Conservation (phyloP, 2,797 vertebrate genomes). For the Spinus olivaceus region DNA sequence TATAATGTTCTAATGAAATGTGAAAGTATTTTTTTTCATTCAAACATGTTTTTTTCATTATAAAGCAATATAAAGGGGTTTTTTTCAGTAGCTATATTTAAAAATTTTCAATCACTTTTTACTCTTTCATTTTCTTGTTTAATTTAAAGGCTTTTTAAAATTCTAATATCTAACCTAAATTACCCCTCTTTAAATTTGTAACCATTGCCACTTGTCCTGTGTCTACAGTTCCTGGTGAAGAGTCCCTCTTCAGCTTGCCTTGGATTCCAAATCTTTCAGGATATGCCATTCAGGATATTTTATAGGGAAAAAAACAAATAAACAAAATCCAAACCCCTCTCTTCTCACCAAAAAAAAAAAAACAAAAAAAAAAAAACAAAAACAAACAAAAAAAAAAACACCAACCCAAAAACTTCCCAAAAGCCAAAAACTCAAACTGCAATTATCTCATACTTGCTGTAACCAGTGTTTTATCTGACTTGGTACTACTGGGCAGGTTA, state of each 20-base stretch:
- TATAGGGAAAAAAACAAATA: neutral
- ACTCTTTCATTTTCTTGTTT: neutral
- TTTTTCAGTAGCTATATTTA: neutral
- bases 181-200: neutral
- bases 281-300: neutral
- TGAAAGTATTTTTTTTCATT: neutral
- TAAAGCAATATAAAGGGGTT: rapidly evolving
- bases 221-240: neutral
- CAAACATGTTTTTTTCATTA: rapidly evolving
- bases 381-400: no score
- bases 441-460: rapidly evolving
- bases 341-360: rapidly evolving
- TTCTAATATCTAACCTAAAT: neutral
- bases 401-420: rapidly evolving
- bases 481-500: neutral
- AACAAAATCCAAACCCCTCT: rapidly evolving
- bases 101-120: rapidly evolving
- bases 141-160: neutral
- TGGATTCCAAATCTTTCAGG: neutral
- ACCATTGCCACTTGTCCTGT: neutral
- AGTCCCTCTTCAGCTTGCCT: neutral
- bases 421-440: rapidly evolving
- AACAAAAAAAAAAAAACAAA: no score
- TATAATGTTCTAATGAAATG: neutral
- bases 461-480: neutral